Evolutionary conservation across 2,113 vertebrate genomes (phyloP).

Genomic region (Bucco capensis): DNA sequence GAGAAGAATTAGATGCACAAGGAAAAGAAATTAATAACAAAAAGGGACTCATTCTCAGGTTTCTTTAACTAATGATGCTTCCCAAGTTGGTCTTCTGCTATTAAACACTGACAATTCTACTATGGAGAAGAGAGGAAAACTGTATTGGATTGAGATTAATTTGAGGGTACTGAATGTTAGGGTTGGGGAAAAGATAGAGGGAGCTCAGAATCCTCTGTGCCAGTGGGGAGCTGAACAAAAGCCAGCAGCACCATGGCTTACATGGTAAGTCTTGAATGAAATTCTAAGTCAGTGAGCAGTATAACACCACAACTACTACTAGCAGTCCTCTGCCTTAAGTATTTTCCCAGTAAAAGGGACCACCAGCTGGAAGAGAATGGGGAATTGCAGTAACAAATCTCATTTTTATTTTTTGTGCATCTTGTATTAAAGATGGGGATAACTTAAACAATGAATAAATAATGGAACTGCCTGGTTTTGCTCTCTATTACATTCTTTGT

Average conservation of each 20-base stretch:
- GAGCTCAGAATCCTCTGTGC: neutral
- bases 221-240: neutral
- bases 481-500: neutral
- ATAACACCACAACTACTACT: neutral
- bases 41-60: neutral
- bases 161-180: neutral
- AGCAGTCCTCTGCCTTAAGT: neutral
- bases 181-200: neutral
- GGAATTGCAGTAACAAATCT: neutral
- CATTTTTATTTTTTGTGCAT: neutral
- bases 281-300: neutral
- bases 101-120: neutral
- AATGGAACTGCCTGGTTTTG: neutral
- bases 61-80: neutral
- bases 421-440: neutral
- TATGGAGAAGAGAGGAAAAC: neutral
- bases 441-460: neutral
- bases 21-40: neutral
- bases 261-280: neutral
- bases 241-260: neutral
- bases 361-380: neutral
- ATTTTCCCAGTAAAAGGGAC: neutral
- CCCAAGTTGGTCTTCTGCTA: neutral
- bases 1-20: neutral
- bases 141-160: neutral